phyloP scores from a whole-genome alignment of 2,888 invertebrate species.

The Buathra laborator region DNA sequence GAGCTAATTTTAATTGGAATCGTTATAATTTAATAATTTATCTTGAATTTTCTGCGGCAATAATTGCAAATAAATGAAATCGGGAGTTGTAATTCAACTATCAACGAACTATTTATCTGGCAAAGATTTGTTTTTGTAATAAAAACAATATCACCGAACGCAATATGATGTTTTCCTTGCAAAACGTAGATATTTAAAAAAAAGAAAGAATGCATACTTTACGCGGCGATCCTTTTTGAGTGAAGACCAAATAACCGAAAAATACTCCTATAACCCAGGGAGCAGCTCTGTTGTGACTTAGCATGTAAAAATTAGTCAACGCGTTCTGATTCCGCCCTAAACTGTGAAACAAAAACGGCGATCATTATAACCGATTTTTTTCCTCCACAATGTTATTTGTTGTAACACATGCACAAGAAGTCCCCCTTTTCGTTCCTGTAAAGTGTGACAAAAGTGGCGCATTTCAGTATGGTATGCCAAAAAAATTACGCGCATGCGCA shows the following conservation, averaged over 20 bases:
- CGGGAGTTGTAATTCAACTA: neutral
- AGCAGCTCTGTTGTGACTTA: constrained; percentile 65
- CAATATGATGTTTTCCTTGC: neutral
- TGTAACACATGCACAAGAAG: no score
- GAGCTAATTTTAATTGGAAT: neutral
- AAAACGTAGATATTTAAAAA: no score
- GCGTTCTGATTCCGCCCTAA: neutral
- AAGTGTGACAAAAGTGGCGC: no score
- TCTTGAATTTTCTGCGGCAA: neutral
- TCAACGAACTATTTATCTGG: neutral
- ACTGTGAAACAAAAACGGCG: neutral
- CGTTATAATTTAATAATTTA: neutral
- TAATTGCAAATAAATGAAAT: neutral
- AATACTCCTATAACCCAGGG: constrained; percentile 71
- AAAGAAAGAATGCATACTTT: constrained; percentile 27
- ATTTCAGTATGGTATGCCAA: no score
- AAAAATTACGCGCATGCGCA: no score
- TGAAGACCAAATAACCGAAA: constrained; percentile 64
- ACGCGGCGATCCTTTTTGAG: constrained; percentile 17
- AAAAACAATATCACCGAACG: neutral
- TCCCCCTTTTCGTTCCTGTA: no score
- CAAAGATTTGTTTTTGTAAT: neutral
- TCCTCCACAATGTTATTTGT: no score
- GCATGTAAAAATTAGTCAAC: constrained; percentile 60
- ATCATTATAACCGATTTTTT: neutral